Evolutionary conservation across 2,888 invertebrate species (phyloP).

Genomic region (Harpalus rufipes): DNA sequence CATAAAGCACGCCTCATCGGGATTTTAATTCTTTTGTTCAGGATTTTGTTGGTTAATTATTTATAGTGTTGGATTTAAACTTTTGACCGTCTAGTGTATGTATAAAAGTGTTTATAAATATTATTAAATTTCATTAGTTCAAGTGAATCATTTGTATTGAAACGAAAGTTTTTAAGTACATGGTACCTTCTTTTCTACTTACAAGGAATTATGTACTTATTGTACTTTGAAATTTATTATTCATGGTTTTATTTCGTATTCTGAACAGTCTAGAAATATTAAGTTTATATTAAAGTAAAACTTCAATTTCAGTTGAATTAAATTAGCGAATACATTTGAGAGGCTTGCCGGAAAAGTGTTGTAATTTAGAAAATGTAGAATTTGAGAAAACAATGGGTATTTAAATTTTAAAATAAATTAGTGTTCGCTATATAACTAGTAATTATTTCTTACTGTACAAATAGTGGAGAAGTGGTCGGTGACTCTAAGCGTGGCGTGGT

Average conservation of each 20-base stretch:
- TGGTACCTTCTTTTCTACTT: conserved; percentile 3
- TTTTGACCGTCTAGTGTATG: neutral
- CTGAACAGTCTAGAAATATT: no score
- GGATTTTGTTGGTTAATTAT: neutral
- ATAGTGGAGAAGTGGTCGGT: conserved; percentile 86
- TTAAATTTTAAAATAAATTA: no score
- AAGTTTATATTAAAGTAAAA: no score
- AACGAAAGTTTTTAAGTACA: neutral
- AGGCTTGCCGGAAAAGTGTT: no score
- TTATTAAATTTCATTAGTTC: conserved; percentile 12
- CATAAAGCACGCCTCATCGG: no score
- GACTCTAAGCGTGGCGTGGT: conserved; percentile 87
- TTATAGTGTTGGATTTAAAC: neutral
- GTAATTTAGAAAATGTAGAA: no score
- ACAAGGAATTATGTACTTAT: conserved; percentile 17
- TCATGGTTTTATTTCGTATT: neutral
- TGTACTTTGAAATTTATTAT: conserved; percentile 9
- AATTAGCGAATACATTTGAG: no score
- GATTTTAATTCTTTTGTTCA: neutral
- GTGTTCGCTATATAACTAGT: no score
- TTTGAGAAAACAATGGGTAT: no score
- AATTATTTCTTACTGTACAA: conserved; percentile 87
- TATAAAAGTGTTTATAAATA: neutral
- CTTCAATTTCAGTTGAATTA: no score
- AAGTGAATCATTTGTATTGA: neutral